Evolutionary conservation across 2,113 vertebrate genomes (phyloP).

Genomic region (Rattus rattus): DNA sequence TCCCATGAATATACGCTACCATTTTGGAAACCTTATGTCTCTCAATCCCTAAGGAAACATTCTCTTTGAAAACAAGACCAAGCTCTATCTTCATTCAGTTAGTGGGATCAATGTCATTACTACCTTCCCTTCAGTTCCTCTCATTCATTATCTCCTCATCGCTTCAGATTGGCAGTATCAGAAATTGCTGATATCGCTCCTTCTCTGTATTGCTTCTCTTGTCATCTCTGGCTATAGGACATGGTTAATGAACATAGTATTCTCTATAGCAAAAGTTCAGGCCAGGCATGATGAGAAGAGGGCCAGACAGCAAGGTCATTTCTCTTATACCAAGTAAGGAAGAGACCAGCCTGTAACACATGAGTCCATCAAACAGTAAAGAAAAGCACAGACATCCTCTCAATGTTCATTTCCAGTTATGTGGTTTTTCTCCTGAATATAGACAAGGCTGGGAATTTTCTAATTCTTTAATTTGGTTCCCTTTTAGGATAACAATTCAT

Average conservation of each 20-base stretch:
- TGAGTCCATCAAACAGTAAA: background rate
- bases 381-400: background rate
- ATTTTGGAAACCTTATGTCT: background rate
- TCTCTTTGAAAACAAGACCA: background rate
- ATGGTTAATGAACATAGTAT: background rate
- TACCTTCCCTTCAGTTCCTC: background rate
- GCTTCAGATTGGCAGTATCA: background rate
- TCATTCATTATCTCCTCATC: too few species aligned
- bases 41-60: background rate
- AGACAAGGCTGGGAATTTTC: background rate
- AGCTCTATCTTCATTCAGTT: background rate
- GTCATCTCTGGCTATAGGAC: background rate
- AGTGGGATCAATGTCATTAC: background rate
- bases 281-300: background rate
- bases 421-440: background rate
- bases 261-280: background rate
- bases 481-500: background rate
- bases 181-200: background rate
- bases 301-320: background rate
- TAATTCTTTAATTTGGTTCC: background rate
- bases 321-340: background rate
- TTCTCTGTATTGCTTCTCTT: background rate
- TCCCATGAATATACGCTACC: background rate
- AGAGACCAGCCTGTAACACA: background rate
- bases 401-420: background rate